Conservation (phyloP, 2,888 invertebrate genomes). For the Sminthurinus aureus region DNA sequence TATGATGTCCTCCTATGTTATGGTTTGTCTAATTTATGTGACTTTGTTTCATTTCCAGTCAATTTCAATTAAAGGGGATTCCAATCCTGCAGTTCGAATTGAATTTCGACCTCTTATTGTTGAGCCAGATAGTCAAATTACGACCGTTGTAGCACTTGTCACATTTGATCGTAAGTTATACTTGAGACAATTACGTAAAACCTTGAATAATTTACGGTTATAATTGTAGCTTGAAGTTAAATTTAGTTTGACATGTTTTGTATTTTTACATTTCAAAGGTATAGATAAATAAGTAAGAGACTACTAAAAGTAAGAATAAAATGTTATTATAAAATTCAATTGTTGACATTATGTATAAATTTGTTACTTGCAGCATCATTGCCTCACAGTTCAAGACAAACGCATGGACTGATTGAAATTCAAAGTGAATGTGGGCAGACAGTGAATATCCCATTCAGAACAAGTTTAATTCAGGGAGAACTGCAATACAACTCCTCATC, state of each 20-base stretch:
- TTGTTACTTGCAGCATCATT: slow-evolving; percentile 47
- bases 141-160: slow-evolving; percentile 73
- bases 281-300: too few species aligned
- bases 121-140: slow-evolving; percentile 71
- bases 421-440: slow-evolving; percentile 57
- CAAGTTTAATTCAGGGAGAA: slow-evolving; percentile 69
- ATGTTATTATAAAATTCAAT: too few species aligned
- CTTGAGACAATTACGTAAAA: not conserved
- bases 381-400: slow-evolving; percentile 48
- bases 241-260: too few species aligned
- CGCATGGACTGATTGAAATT: slow-evolving; percentile 58
- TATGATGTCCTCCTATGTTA: too few species aligned
- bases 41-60: slow-evolving; percentile 57
- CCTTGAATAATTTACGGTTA: not conserved
- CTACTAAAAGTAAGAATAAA: too few species aligned
- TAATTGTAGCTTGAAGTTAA: too few species aligned
- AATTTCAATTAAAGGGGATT: slow-evolving; percentile 60
- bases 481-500: slow-evolving; percentile 67
- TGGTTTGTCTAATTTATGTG: too few species aligned
- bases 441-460: slow-evolving; percentile 71
- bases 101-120: slow-evolving; percentile 73
- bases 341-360: not conserved
- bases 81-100: slow-evolving; percentile 68
- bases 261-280: too few species aligned
- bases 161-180: slow-evolving; percentile 75